Evolutionary conservation across 2,888 invertebrate genomes (phyloP).

Genomic region (Desoria tigrina): DNA sequence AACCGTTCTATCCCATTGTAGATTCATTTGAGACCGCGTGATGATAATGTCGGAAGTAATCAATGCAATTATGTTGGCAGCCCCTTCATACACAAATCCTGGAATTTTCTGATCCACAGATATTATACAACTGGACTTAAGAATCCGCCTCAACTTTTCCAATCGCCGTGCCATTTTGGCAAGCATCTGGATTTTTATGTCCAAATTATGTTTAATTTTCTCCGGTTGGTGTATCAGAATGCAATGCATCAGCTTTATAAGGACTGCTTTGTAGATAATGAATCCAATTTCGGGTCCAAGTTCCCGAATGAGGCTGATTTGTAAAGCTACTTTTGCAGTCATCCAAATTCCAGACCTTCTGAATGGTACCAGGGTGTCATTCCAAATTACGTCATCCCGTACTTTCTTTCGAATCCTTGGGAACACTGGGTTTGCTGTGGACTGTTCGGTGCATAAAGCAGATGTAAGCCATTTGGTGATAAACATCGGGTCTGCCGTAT

Average conservation of each 20-base stretch:
- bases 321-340: constrained; percentile 14
- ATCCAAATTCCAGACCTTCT: constrained; percentile 24
- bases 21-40: not conserved
- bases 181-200: constrained; percentile 17
- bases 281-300: constrained; percentile 11
- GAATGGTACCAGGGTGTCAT: not conserved
- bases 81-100: not conserved
- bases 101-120: too few relatives aligned
- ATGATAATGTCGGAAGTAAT: too few relatives aligned
- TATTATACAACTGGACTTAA: too few relatives aligned
- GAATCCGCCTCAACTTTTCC: constrained; percentile 11
- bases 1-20: not conserved
- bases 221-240: not conserved
- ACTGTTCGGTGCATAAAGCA: not conserved
- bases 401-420: constrained; percentile 29
- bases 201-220: not conserved
- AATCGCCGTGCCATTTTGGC: constrained; percentile 27
- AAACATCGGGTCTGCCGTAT: constrained; percentile 20
- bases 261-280: constrained; percentile 26
- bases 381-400: constrained; percentile 20
- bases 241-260: constrained; percentile 2
- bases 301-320: constrained; percentile 15
- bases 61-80: too few relatives aligned
- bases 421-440: not conserved
- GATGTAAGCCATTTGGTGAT: constrained; percentile 24